Evolutionary conservation across 2,888 invertebrate genomes (phyloP).

Genomic region (Balanococcus diminutus): DNA sequence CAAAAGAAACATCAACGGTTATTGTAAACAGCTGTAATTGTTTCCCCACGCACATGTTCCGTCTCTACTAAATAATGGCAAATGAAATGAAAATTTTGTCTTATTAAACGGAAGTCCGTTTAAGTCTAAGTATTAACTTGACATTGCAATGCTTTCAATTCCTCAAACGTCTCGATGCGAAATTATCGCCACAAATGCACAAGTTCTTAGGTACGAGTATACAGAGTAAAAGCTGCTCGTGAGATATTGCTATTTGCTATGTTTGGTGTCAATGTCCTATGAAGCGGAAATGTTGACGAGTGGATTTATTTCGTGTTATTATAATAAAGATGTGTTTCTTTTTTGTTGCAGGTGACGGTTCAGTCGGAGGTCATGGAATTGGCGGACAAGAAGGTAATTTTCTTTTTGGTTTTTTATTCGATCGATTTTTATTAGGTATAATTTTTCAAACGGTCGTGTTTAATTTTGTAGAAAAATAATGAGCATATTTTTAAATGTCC

Average conservation of each 20-base stretch:
- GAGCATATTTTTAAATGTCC: no score
- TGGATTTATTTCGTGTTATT: not conserved
- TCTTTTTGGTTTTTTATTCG: no score
- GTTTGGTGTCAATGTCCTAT: no score
- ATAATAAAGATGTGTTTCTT: not conserved
- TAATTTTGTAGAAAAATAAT: no score
- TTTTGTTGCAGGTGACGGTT: slow-evolving; percentile 42
- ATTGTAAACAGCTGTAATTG: slow-evolving; percentile 37
- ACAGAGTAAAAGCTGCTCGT: not conserved
- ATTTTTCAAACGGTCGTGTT: not conserved
- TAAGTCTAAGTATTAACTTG: not conserved
- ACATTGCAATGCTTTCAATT: slow-evolving; percentile 2
- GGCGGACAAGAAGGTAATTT: slow-evolving; percentile 47
- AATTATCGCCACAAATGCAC: not conserved
- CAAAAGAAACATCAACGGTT: slow-evolving; percentile 31
- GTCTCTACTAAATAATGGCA: not conserved
- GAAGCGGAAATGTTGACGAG: no score
- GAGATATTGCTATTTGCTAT: not conserved
- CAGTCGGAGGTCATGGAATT: slow-evolving; percentile 36
- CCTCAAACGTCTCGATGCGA: not conserved
- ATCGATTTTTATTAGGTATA: no score
- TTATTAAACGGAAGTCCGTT: slow-evolving; percentile 32
- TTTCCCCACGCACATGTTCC: not conserved
- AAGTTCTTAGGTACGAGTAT: not conserved
- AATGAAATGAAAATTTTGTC: slow-evolving; percentile 26